Evolutionary conservation across 2,888 invertebrate genomes (phyloP).

Genomic region (Orthonychiurus folsomi): DNA sequence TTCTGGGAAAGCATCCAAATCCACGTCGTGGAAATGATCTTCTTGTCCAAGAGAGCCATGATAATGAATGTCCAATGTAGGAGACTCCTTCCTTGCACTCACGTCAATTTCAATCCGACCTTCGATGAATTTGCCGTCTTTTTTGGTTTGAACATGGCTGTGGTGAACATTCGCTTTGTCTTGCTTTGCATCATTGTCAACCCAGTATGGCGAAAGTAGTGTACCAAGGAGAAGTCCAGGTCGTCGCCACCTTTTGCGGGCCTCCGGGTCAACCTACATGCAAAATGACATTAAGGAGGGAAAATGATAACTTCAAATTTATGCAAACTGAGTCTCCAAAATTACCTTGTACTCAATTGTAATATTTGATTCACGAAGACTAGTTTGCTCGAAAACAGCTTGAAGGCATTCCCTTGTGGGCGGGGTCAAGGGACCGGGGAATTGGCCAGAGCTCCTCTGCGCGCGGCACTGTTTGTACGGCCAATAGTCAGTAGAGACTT

Average conservation of each 20-base stretch:
- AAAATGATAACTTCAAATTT: not conserved
- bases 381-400: slow-evolving; percentile 38
- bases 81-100: slow-evolving; percentile 28
- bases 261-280: slow-evolving; percentile 32
- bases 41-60: slow-evolving; percentile 35
- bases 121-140: slow-evolving; percentile 28
- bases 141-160: slow-evolving; percentile 26
- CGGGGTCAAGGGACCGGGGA: slow-evolving; percentile 33
- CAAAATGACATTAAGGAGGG: not conserved
- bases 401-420: slow-evolving; percentile 34
- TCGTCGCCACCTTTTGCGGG: slow-evolving; percentile 37
- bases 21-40: slow-evolving; percentile 39
- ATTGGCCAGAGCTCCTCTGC: slow-evolving; percentile 25
- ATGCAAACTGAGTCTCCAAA: not conserved
- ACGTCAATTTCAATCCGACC: slow-evolving; percentile 32
- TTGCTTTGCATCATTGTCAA: slow-evolving; percentile 29
- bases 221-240: slow-evolving; percentile 34
- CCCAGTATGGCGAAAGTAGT: slow-evolving; percentile 36
- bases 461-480: slow-evolving; percentile 38
- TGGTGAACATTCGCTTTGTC: slow-evolving; percentile 31
- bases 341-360: slow-evolving; percentile 37
- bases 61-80: slow-evolving; percentile 37
- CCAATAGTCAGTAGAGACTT: slow-evolving; percentile 27
- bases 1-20: slow-evolving; percentile 35
- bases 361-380: slow-evolving; percentile 37